Conservation (phyloP, 2,113 vertebrate species). For the Oenanthe melanoleuca region DNA sequence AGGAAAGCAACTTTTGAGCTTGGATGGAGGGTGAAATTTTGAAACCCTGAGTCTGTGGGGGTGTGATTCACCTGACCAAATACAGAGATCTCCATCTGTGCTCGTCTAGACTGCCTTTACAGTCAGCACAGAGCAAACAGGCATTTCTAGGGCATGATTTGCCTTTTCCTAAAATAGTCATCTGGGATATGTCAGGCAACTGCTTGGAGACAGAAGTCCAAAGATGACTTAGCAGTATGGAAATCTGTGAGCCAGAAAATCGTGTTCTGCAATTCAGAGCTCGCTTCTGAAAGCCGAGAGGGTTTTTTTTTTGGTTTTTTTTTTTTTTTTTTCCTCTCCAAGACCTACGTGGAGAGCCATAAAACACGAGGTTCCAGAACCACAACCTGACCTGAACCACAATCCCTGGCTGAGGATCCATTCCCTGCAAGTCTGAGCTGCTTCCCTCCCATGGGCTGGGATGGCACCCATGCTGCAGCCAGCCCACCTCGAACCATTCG, state of each 20-base stretch:
- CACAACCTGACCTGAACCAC: not conserved
- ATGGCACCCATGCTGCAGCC: not conserved
- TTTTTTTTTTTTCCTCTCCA: not conserved
- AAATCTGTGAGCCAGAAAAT: constrained; percentile 47
- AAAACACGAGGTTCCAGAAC: not conserved
- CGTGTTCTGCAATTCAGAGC: constrained; percentile 19
- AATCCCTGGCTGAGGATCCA: not conserved
- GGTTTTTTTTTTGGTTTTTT: not conserved
- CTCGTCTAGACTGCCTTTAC: constrained; percentile 56
- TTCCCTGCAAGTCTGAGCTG: not conserved
- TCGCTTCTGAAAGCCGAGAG: not conserved
- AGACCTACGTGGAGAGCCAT: not conserved
- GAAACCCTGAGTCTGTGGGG: constrained; percentile 20
- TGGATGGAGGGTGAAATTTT: constrained; percentile 21
- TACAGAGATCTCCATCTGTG: constrained; percentile 58
- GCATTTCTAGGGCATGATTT: constrained; percentile 65
- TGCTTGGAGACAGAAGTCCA: constrained; percentile 40
- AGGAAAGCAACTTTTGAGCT: constrained; percentile 15
- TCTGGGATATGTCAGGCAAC: constrained; percentile 52
- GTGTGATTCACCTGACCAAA: constrained; percentile 63
- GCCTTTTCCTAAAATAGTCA: constrained; percentile 49
- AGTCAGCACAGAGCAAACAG: constrained; percentile 57
- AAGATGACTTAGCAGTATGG: constrained; percentile 57
- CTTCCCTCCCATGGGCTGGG: not conserved
- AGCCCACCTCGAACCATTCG: not conserved